A percentile compares a stretch with the other conserved stretches of the same genome.
Evolutionary conservation across 2,888 invertebrate species (phyloP).

Genomic region (Aelia acuminata): DNA sequence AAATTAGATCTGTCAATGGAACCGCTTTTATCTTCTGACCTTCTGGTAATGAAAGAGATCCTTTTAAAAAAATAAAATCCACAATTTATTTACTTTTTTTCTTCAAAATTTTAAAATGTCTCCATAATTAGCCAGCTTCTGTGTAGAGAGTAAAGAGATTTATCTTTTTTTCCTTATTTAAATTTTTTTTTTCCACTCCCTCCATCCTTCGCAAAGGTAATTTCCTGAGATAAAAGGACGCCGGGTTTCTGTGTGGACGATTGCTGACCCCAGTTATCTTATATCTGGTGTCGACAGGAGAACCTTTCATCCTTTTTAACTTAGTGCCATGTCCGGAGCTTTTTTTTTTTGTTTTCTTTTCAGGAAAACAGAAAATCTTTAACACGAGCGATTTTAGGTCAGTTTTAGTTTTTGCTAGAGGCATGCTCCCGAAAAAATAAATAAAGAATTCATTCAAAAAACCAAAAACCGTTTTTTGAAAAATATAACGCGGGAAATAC

Average conservation of each 20-base stretch:
- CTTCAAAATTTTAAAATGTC: neutral
- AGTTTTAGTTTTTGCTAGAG: too few relatives aligned
- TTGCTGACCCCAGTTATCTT: conserved; percentile 6
- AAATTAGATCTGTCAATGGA: neutral
- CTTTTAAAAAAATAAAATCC: neutral
- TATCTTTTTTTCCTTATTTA: neutral
- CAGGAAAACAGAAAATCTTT: neutral
- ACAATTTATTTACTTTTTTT: neutral
- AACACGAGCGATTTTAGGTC: neutral
- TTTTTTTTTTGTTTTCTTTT: neutral
- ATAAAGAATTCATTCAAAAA: too few relatives aligned
- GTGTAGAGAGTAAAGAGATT: neutral
- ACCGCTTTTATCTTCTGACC: neutral
- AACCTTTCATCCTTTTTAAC: neutral
- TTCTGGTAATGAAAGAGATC: neutral
- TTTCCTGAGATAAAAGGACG: conserved; percentile 26
- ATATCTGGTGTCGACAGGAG: neutral
- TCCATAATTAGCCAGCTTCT: neutral
- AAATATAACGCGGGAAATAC: too few relatives aligned
- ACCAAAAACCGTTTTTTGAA: too few relatives aligned
- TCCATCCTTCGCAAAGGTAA: neutral
- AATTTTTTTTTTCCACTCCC: neutral
- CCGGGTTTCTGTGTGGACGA: neutral
- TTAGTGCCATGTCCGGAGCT: neutral
- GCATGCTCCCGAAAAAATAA: too few relatives aligned